Percentiles rank a stretch among this genome's conserved stretches.
These are phyloP conservation scores for Synergus itoensis DNA, from an alignment of 2,888 invertebrate species.

Conservation along the genomic window DNA sequence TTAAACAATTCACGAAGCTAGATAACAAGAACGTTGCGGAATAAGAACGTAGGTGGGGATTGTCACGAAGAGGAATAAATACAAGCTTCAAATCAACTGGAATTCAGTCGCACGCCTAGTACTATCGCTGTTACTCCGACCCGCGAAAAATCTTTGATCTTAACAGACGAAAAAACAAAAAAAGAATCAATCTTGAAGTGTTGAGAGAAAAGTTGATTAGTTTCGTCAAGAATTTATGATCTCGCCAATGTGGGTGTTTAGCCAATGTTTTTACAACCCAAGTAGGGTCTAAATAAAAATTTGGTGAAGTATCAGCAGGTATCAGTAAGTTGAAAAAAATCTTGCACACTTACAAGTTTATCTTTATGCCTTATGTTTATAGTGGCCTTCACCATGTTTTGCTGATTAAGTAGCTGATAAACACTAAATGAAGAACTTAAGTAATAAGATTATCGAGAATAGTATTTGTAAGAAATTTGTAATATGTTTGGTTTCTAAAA, in stretches of 20 bases:
- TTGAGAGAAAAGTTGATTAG: background rate
- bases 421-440: background rate
- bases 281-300: background rate
- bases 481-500: background rate
- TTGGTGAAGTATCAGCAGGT: slow-evolving; percentile 1
- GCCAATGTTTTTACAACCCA: background rate
- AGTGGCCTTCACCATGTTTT: background rate
- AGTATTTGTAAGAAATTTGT: background rate
- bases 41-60: slow-evolving; percentile 64
- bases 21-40: slow-evolving; percentile 28
- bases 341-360: background rate
- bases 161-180: background rate
- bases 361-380: background rate
- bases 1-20: slow-evolving; percentile 24
- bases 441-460: background rate
- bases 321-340: slow-evolving; percentile 5
- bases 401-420: background rate
- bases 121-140: slow-evolving; percentile 8
- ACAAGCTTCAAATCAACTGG: slow-evolving; percentile 69
- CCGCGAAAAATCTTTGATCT: background rate
- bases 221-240: background rate
- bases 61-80: slow-evolving; percentile 69
- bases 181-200: background rate
- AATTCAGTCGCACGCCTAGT: slow-evolving; percentile 65
- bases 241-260: background rate